phyloP scores from a whole-genome alignment of 2,113 vertebrate genomes.

The Rhabdornis inornatus region DNA sequence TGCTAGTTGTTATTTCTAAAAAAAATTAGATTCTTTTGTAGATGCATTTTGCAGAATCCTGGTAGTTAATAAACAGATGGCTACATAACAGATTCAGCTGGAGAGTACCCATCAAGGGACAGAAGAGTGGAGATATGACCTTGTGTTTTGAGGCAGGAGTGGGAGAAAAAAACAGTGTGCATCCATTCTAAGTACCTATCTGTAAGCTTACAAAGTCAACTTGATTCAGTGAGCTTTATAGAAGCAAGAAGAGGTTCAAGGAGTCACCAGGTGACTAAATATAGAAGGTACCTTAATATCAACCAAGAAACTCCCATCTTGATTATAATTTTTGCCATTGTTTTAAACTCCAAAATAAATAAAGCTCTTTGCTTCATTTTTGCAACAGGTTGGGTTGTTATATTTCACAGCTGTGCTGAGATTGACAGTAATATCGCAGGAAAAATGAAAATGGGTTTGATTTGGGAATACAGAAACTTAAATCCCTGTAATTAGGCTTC shows the following conservation, averaged over 20 bases:
- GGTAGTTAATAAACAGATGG: conserved; percentile 46
- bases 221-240: background rate
- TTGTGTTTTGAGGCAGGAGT: background rate
- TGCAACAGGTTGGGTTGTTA: background rate
- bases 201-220: background rate
- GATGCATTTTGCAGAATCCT: background rate
- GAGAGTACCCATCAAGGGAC: background rate
- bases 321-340: background rate
- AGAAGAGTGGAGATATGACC: background rate
- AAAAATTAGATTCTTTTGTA: background rate
- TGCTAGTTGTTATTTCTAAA: background rate
- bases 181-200: background rate
- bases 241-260: background rate
- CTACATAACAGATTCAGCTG: background rate
- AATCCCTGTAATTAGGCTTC: conserved; percentile 1
- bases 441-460: background rate
- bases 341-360: background rate
- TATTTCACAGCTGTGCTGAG: background rate
- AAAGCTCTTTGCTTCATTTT: background rate
- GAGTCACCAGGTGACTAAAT: background rate
- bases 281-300: background rate
- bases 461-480: background rate
- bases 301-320: background rate
- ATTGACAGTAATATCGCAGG: background rate
- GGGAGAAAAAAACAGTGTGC: background rate